Base-by-base conservation (phyloP, 30 jellyfish, hydroid and myxozoan species). In the Chironex yamaguchii region DNA sequence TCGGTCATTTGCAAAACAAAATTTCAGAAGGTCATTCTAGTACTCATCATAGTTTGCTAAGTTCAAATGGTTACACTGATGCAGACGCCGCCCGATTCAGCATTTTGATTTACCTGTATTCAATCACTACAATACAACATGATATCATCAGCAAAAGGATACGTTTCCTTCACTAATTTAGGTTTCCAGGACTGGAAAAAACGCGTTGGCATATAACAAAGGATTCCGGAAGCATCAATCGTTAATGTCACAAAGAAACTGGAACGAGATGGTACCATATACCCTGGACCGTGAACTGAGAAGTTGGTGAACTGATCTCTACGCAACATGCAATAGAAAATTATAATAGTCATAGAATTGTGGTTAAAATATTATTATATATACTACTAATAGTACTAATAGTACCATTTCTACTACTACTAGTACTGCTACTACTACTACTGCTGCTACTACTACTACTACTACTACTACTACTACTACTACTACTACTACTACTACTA, bases 171-270 rank as follows among this genome's bases (percentile, higher is more conserved):
- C 70, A 86, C 90, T 25, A 85, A 58, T 21, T 23, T 86, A 58
- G 85, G 96, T 62, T 86, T 48, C 96, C 85, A 49, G 67, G 63
- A 86, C 87, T 86, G 96, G 91, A 74, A 86, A 86, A 86, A 82
- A 49, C n/a, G 84, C 81, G 24, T 28, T 86, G 71, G 90, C 66
- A 68, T 66, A 82, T 4, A 85, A 65, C 84, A 63, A 65, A 65
- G 91, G 84, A 81, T 31, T 82, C 79, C 75, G 52, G 67, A 82
- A 82, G 52, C 83, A 62, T 63, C 83, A 80, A 63, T 63, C 84
- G 83, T 80, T 83, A 36, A 29, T 82, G 85, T 67, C 92, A 65
- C 78, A 65, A 50, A 67, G 92, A 79, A 77, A 68, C 89, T n/a
- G n/a, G n/a, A n/a, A n/a, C n/a, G n/a, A n/a, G n/a, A n/a, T n/a